phyloP scores from a whole-genome alignment of 1,140 invertebrate genomes.

The Bombus soroeensis region DNA sequence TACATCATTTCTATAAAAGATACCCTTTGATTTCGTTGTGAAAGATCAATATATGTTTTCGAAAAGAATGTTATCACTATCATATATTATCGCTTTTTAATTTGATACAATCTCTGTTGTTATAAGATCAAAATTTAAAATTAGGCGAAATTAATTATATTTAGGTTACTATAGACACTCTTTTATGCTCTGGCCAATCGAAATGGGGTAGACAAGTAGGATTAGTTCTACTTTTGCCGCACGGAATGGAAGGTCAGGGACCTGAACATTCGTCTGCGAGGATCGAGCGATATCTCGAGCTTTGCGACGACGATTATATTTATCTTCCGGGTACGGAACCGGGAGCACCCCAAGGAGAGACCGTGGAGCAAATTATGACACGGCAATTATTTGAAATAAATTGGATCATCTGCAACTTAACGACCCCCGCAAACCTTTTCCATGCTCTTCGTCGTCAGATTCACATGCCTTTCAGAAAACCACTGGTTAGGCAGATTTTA shows the following conservation, averaged over 20 bases:
- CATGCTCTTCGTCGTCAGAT: constrained; percentile 94
- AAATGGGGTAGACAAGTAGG: constrained; percentile 94
- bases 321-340: constrained; percentile 83
- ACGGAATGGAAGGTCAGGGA: constrained; percentile 95
- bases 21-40: too few relatives aligned
- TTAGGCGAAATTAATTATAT: neutral
- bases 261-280: constrained; percentile 93
- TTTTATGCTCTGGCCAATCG: constrained; percentile 90
- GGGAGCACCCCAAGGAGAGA: constrained; percentile 61
- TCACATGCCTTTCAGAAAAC: constrained; percentile 91
- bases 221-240: constrained; percentile 92
- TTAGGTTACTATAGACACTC: constrained; percentile 93
- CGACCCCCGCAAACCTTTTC: constrained; percentile 93
- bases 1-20: neutral
- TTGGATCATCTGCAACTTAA: constrained; percentile 91
- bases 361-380: constrained; percentile 84
- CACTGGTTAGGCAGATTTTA: constrained; percentile 84
- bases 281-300: constrained; percentile 92
- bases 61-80: neutral
- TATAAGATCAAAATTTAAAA: neutral
- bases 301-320: constrained; percentile 90
- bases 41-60: neutral
- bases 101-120: neutral
- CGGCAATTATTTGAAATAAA: constrained; percentile 91
- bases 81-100: neutral